phyloP scores from a whole-genome alignment of 2,113 vertebrate species.

The Ardeotis arabs region DNA sequence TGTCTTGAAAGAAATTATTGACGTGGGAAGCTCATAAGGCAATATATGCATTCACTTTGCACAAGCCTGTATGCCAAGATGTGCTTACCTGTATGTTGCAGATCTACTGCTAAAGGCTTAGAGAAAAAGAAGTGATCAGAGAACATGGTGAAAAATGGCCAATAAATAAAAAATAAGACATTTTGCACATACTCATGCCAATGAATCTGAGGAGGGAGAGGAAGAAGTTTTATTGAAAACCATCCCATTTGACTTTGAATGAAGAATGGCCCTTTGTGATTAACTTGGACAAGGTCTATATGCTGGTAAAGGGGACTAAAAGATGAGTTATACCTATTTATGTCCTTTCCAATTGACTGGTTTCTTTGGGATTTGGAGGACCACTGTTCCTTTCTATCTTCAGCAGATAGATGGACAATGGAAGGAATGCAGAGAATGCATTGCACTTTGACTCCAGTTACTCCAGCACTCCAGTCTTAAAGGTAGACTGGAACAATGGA shows the following conservation, averaged over 20 bases:
- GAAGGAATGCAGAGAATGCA: neutral
- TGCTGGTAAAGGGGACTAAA: neutral
- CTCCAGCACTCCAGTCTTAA: neutral
- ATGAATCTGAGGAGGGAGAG: neutral
- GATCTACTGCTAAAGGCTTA: neutral
- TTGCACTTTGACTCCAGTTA: neutral
- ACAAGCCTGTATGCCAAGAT: neutral
- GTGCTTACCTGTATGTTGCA: neutral
- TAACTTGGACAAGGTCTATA: neutral
- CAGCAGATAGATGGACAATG: neutral
- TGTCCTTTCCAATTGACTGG: neutral
- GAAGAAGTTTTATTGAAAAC: neutral
- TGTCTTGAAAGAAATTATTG: neutral
- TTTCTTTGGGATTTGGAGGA: neutral
- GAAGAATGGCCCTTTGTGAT: neutral
- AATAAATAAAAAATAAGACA: neutral
- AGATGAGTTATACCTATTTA: neutral
- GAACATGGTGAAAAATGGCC: neutral
- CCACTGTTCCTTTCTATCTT: neutral
- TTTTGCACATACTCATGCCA: neutral
- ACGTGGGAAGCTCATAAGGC: neutral
- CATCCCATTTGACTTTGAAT: neutral
- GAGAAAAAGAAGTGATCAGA: neutral
- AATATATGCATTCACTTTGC: neutral
- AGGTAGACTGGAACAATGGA: neutral